These are phyloP conservation scores for Rhynchotus rufescens DNA, from an alignment of 2,797 vertebrate species.

Conservation along the genomic window DNA sequence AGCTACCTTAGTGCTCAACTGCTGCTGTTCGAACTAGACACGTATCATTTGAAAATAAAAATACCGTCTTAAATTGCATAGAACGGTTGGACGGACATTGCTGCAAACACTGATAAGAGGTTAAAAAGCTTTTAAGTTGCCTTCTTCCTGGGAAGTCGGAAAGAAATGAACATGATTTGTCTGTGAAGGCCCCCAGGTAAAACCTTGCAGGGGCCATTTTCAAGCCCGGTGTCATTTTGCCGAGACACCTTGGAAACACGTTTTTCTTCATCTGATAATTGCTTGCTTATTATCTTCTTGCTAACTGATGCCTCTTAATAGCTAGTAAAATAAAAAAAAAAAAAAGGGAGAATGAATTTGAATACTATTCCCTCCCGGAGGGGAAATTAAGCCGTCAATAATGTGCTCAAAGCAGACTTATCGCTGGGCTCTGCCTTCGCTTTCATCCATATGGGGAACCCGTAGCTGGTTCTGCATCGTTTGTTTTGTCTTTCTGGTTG, in stretches of 20 bases:
- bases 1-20: background rate
- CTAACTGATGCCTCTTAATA: constrained; percentile 47
- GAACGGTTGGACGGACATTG: background rate
- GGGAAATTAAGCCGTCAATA: constrained; percentile 43
- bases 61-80: background rate
- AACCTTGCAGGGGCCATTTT: background rate
- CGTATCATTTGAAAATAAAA: background rate
- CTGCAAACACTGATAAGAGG: background rate
- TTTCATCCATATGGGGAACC: constrained; percentile 13
- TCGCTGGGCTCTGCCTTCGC: background rate
- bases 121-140: background rate
- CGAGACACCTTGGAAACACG: background rate
- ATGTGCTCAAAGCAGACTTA: background rate
- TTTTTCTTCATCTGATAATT: constrained; percentile 49
- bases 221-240: background rate
- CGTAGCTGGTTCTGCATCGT: constrained; percentile 30
- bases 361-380: background rate
- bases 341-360: constrained; percentile 20
- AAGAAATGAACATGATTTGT: background rate
- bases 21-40: background rate
- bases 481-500: constrained; percentile 53
- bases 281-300: constrained; percentile 32
- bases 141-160: background rate
- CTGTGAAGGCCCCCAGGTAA: background rate
- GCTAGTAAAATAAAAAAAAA: constrained; percentile 24